These are phyloP conservation scores for Hydrolagus colliei DNA, from an alignment of 2,797 vertebrate genomes.

Conservation along the genomic window DNA sequence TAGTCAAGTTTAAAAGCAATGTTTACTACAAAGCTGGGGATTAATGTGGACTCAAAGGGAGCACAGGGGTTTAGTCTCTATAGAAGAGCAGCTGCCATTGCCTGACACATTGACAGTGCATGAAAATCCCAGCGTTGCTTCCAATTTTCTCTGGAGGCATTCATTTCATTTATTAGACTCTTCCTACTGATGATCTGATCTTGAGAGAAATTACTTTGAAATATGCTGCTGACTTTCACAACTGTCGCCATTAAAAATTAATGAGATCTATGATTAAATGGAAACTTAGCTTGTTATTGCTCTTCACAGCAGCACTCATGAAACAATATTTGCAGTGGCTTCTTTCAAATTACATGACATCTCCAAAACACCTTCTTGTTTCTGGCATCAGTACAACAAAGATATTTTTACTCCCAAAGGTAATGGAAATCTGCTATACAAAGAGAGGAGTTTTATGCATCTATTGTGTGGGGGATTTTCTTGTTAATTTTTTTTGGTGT, in stretches of 20 bases:
- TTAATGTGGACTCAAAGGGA: constrained; percentile 20
- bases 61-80: constrained; percentile 17
- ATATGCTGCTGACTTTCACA: constrained; percentile 37
- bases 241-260: constrained; percentile 43
- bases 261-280: constrained; percentile 43
- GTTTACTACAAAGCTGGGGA: constrained; percentile 26
- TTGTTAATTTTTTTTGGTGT: background rate
- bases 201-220: constrained; percentile 37
- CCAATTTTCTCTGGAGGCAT: constrained; percentile 28
- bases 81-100: constrained; percentile 19
- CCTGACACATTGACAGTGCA: constrained; percentile 29
- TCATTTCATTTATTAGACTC: constrained; percentile 30
- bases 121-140: constrained; percentile 28
- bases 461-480: background rate
- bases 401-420: constrained; percentile 26
- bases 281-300: constrained; percentile 34
- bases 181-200: constrained; percentile 32
- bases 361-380: constrained; percentile 22
- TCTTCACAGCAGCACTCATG: constrained; percentile 14
- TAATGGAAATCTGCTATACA: constrained; percentile 22
- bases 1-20: constrained; percentile 30
- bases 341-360: constrained; percentile 31
- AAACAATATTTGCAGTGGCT: constrained; percentile 31
- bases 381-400: constrained; percentile 25
- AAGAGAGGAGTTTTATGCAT: constrained; percentile 21